phyloP scores from a whole-genome alignment of 2,888 invertebrate species.

The Cylloceria caligata region DNA sequence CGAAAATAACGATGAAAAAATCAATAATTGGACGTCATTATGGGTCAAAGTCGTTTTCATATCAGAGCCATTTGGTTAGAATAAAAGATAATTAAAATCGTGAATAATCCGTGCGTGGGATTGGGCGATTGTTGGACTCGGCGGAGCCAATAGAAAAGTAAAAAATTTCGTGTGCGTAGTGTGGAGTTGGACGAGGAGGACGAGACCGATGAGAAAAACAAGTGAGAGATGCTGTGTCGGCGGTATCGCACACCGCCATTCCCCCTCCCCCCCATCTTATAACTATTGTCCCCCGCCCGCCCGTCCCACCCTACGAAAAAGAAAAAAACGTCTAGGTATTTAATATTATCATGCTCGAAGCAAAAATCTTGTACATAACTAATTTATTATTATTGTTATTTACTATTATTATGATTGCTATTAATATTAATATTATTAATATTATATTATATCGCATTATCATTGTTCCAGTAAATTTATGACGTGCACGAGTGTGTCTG shows the following conservation, averaged over 20 bases:
- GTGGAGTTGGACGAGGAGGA: conserved; percentile 40
- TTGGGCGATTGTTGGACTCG: conserved; percentile 22
- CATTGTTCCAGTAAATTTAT: conserved; percentile 78
- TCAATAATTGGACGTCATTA: background rate
- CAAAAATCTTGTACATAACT: conserved; percentile 83
- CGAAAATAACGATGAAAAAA: background rate
- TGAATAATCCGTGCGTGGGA: no score
- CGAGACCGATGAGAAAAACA: conserved; percentile 60
- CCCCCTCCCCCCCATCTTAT: conserved; percentile 46
- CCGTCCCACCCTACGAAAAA: conserved; percentile 17
- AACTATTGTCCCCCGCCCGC: conserved; percentile 27
- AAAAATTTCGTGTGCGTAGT: conserved; percentile 35
- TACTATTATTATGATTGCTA: conserved; percentile 80
- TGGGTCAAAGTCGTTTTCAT: no score
- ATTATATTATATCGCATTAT: conserved; percentile 79
- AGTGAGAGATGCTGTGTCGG: conserved; percentile 71
- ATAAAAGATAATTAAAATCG: background rate
- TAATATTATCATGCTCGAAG: conserved; percentile 81
- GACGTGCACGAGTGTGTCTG: conserved; percentile 48
- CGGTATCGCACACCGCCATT: conserved; percentile 61
- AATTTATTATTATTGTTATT: conserved; percentile 84
- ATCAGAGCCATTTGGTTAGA: no score
- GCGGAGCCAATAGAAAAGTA: conserved; percentile 33
- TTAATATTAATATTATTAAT: conserved; percentile 76
- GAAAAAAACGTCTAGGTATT: conserved; percentile 68